phyloP scores from a whole-genome alignment of 2,113 vertebrate species.

The Puma concolor region DNA sequence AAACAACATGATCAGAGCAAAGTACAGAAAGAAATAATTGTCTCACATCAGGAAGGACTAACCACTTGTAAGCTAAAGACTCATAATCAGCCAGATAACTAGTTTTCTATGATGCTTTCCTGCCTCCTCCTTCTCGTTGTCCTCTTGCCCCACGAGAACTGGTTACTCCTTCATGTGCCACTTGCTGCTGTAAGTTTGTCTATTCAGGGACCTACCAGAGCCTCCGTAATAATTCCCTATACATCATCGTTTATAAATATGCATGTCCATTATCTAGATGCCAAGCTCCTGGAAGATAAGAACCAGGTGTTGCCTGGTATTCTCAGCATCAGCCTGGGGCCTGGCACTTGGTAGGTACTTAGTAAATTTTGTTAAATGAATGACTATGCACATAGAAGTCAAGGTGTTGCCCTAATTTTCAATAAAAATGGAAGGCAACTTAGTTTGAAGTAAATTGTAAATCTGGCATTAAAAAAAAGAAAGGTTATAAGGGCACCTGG shows the following conservation, averaged over 20 bases:
- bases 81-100: not conserved
- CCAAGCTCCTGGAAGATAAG: not conserved
- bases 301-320: not conserved
- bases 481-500: not conserved
- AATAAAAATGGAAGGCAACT: not conserved
- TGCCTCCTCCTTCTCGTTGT: not conserved
- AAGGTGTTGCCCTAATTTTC: not conserved
- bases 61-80: not conserved
- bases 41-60: not conserved
- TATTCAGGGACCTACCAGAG: not conserved
- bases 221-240: not conserved
- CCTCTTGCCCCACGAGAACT: not conserved
- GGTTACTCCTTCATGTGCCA: not conserved
- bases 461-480: not conserved
- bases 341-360: not conserved
- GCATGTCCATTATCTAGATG: not conserved
- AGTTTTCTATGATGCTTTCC: not conserved
- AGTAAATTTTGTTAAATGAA: not conserved
- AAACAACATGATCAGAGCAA: not conserved
- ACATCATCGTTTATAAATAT: not conserved
- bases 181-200: not conserved
- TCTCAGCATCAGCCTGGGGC: not conserved
- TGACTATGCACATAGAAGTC: not conserved
- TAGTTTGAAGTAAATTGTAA: not conserved
- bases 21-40: not conserved